Base-by-base conservation (phyloP, 2,888 invertebrate genomes). In the Deroplatys truncata region DNA sequence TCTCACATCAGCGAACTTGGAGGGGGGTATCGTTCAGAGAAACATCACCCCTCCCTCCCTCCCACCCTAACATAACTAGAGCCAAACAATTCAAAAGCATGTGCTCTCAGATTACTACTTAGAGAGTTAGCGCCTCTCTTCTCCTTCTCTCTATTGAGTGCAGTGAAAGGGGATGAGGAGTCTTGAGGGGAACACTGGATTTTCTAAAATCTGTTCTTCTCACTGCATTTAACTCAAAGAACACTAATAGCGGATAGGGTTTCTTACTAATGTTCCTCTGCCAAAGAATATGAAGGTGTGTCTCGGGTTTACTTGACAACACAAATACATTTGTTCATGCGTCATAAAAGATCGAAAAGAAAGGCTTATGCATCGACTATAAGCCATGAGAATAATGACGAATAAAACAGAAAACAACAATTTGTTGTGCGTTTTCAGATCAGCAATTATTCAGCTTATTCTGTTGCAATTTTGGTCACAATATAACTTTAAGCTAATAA, bases 31-130 rank as follows among this genome's bases (percentile, higher is more conserved):
- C 86, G 72, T 86, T 72, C 72, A 72, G 43, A 49, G 49, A 49
- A 49, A 49, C 85, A 35, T 43, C 15, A 2, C 35, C 35, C 29
- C 28, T n/a, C 43, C 35, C 35, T 25, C 28, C 31, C 43, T 8
- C 84, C 84, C 82, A 25, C 29, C 56, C 83, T 83, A 83, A 35
- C 83, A 87, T 87, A 87, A 87, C 87, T 87, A 29, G 87, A 87
- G 82, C 83, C 28, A 72, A 87, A 87, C 87, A 87, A 87, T 87
- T 83, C 87, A 87, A 87, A 83, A 87, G 87, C 87, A 83, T 35
- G 35, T 82, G 82, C 83, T 49, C 43, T 87, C 87, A 31, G 82
- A 29, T 87, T 87, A 87, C 87, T 87, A 83, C 87, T 87, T 72
- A 83, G 56, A 72, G 56, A 16, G 56, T 72, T 72, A 72, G 56